Percentiles rank a stretch among this genome's conserved stretches.
These are phyloP conservation scores for Cheilosia impressa DNA, from an alignment of 2,888 invertebrate genomes.

Conservation along the genomic window DNA sequence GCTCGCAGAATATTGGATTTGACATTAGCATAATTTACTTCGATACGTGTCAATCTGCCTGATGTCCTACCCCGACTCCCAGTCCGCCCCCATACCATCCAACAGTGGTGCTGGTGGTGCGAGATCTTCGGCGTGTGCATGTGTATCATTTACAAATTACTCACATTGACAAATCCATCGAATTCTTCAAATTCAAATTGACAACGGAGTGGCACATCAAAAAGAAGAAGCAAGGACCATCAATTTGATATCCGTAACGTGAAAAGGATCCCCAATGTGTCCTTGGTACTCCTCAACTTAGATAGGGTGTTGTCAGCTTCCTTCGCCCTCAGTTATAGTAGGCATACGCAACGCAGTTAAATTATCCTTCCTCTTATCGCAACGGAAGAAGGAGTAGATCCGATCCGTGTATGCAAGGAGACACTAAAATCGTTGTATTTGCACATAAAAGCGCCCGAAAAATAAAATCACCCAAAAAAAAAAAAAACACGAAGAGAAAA, in stretches of 20 bases:
- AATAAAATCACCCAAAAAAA: no score
- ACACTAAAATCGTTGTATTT: slow-evolving; percentile 63
- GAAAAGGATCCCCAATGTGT: slow-evolving; percentile 61
- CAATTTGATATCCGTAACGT: slow-evolving; percentile 72
- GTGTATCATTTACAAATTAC: slow-evolving; percentile 68
- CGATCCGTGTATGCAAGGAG: slow-evolving; percentile 42
- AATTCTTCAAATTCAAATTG: slow-evolving; percentile 73
- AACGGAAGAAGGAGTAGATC: slow-evolving; percentile 66
- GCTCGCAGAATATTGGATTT: slow-evolving; percentile 76
- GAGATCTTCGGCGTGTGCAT: slow-evolving; percentile 43
- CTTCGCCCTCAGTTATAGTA: slow-evolving; percentile 9
- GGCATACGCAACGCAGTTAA: slow-evolving; percentile 53
- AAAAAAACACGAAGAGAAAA: not conserved
- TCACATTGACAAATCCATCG: slow-evolving; percentile 74
- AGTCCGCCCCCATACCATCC: not conserved
- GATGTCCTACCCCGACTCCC: slow-evolving; percentile 23
- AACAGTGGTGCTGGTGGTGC: not conserved
- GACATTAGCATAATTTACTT: slow-evolving; percentile 82
- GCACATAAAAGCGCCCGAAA: slow-evolving; percentile 44
- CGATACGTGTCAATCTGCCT: slow-evolving; percentile 74
- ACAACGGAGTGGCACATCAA: slow-evolving; percentile 70
- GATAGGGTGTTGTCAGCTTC: not conserved
- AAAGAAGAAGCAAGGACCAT: slow-evolving; percentile 52
- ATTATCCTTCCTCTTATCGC: slow-evolving; percentile 70
- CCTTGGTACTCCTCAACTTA: slow-evolving; percentile 33